These are phyloP conservation scores for Oostethus manadensis DNA, from an alignment of 2,113 vertebrate genomes.

Conservation along the genomic window DNA sequence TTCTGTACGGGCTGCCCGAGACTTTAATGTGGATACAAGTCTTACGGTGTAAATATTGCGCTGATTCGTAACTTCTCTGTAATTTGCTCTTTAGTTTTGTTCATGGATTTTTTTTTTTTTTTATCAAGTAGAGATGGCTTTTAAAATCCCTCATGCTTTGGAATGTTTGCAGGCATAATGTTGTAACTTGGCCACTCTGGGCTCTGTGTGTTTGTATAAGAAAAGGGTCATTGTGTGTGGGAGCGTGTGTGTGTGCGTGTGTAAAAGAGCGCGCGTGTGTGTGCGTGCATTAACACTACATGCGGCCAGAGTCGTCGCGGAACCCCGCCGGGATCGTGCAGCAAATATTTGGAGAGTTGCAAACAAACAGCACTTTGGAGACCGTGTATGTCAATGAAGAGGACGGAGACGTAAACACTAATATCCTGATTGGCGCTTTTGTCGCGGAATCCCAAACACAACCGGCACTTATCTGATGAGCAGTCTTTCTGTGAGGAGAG, in stretches of 20 bases:
- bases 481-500: no score
- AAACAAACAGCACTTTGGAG: conserved; percentile 46
- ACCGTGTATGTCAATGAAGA: conserved; percentile 48
- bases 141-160: neutral
- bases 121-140: neutral
- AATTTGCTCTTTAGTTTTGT: neutral
- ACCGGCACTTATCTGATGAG: conserved; percentile 17
- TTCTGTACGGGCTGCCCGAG: neutral
- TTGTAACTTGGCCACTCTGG: conserved; percentile 2
- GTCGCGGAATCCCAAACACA: conserved; percentile 43
- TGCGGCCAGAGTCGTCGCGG: conserved; percentile 47
- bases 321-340: conserved; percentile 47
- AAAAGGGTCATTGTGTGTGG: conserved; percentile 41
- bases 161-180: conserved; percentile 31
- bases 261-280: no score
- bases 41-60: neutral
- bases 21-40: neutral
- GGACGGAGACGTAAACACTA: conserved; percentile 60
- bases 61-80: neutral
- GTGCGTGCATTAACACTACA: conserved; percentile 36
- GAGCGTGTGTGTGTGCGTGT: conserved; percentile 32
- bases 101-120: no score
- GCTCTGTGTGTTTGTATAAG: conserved; percentile 27
- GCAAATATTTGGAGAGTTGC: conserved; percentile 65
- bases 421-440: conserved; percentile 41